phyloP scores from a whole-genome alignment of 2,113 vertebrate genomes.

The Regulus satrapa region DNA sequence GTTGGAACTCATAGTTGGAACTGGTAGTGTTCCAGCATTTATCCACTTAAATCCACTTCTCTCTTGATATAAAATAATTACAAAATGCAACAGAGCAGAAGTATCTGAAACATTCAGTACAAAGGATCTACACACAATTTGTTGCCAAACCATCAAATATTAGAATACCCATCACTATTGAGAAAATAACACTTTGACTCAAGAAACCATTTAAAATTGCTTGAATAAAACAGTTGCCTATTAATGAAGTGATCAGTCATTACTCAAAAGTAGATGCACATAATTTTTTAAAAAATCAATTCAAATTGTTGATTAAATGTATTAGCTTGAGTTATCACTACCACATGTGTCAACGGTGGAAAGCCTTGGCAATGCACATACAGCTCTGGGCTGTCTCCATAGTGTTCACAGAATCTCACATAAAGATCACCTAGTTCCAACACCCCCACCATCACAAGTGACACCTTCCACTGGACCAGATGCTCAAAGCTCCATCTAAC shows the following conservation, averaged over 20 bases:
- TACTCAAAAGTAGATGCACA: neutral
- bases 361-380: neutral
- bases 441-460: rapidly evolving
- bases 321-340: neutral
- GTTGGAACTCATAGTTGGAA: too few relatives aligned
- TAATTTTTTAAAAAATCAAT: neutral
- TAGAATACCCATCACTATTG: neutral
- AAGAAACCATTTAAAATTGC: neutral
- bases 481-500: neutral
- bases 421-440: neutral
- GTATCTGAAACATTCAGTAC: neutral
- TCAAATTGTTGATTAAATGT: neutral
- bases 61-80: neutral
- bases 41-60: neutral
- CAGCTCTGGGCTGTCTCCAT: neutral
- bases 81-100: neutral
- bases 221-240: neutral
- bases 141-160: neutral
- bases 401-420: neutral
- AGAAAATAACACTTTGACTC: neutral
- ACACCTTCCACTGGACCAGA: neutral
- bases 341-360: rapidly evolving
- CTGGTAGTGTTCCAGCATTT: too few relatives aligned
- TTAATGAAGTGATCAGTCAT: neutral
- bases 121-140: neutral